These are phyloP conservation scores for Nemotelus pantherinus DNA, from an alignment of 2,888 invertebrate species.

Conservation along the genomic window DNA sequence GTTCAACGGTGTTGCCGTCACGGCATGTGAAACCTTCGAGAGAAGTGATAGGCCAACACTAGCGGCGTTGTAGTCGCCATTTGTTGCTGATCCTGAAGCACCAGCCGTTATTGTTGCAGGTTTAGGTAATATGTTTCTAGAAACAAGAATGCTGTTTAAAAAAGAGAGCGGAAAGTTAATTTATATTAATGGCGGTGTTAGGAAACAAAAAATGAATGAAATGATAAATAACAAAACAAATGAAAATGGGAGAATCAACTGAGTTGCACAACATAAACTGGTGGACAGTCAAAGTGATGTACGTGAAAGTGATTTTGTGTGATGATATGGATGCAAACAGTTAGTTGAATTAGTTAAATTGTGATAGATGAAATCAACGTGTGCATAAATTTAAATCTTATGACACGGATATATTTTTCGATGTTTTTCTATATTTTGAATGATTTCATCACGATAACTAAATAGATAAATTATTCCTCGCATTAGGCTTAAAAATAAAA, in stretches of 20 bases:
- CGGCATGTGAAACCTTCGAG: conserved; percentile 2
- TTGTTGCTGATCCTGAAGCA: conserved; percentile 14
- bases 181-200: conserved; percentile 55
- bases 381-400: neutral
- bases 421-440: no score
- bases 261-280: conserved; percentile 21
- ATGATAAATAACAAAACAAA: conserved; percentile 39
- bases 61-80: conserved; percentile 27
- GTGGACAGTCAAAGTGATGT: conserved; percentile 25
- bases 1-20: conserved; percentile 11
- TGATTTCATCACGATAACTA: no score
- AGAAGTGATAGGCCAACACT: conserved; percentile 24
- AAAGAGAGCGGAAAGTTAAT: conserved; percentile 53
- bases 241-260: conserved; percentile 39
- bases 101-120: conserved; percentile 53
- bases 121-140: conserved; percentile 64
- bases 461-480: no score
- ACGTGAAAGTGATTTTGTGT: neutral
- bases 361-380: conserved; percentile 1
- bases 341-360: conserved; percentile 24
- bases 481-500: no score
- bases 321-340: neutral
- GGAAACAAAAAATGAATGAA: conserved; percentile 51
- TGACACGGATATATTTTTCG: conserved; percentile 10
- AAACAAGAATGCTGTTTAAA: conserved; percentile 58